These are phyloP conservation scores for Oxycera nigricornis DNA, from an alignment of 2,888 invertebrate genomes.

Conservation along the genomic window DNA sequence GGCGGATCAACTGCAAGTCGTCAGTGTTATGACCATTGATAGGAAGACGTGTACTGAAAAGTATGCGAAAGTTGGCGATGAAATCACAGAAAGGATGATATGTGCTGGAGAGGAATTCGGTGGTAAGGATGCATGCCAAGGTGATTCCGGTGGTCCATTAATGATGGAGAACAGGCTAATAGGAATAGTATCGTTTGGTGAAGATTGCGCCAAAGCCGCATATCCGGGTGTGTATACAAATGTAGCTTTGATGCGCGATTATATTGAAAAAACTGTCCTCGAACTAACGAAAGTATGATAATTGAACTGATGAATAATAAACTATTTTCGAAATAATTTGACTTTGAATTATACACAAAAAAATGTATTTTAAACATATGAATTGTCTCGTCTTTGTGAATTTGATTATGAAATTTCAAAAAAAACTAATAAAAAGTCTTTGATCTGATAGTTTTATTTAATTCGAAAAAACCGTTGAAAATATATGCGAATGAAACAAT, in stretches of 20 bases:
- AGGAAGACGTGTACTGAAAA: constrained; percentile 60
- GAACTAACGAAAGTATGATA: neutral
- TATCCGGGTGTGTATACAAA: constrained; percentile 63
- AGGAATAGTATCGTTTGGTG: constrained; percentile 64
- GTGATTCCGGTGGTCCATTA: constrained; percentile 59
- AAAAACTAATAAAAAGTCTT: too few species aligned
- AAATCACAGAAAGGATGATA: constrained; percentile 64
- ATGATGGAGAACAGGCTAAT: constrained; percentile 53
- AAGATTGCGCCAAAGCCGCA: constrained; percentile 61
- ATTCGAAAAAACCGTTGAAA: too few species aligned
- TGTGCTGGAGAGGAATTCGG: constrained; percentile 66
- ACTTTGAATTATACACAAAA: too few species aligned
- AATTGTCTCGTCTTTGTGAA: too few species aligned
- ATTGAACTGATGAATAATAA: neutral
- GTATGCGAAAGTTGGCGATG: constrained; percentile 59
- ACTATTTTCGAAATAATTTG: too few species aligned
- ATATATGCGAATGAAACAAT: too few species aligned
- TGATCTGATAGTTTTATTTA: too few species aligned
- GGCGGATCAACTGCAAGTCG: constrained; percentile 29
- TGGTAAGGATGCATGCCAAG: constrained; percentile 62
- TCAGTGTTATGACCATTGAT: constrained; percentile 63
- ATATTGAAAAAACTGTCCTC: neutral
- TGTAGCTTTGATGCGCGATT: constrained; percentile 52
- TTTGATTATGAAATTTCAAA: too few species aligned
- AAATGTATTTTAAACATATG: too few species aligned